Conservation (phyloP, 1,140 invertebrate genomes). For the Maniola jurtina region DNA sequence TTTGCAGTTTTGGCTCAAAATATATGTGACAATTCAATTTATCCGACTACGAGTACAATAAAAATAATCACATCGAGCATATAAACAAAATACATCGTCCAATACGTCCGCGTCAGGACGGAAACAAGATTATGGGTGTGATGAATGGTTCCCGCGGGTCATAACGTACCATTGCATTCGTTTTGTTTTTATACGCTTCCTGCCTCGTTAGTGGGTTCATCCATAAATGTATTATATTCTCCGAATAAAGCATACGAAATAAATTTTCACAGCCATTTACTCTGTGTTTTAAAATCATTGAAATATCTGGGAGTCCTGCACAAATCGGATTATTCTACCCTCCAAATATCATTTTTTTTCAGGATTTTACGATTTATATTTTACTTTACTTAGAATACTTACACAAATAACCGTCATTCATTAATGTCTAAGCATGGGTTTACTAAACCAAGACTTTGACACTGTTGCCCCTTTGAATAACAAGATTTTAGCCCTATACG, state of each 20-base stretch:
- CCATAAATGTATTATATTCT: conserved; percentile 9
- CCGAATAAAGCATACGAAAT: conserved; percentile 1
- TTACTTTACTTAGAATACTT: too few relatives aligned
- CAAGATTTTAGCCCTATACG: too few relatives aligned
- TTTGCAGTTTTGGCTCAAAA: background rate
- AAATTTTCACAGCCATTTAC: conserved; percentile 4
- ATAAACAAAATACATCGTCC: conserved; percentile 47
- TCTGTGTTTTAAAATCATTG: background rate
- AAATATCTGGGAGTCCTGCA: background rate
- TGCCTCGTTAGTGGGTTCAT: conserved; percentile 18
- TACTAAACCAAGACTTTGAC: too few relatives aligned
- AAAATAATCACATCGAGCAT: conserved; percentile 27
- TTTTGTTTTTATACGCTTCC: conserved; percentile 25
- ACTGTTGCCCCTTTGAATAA: too few relatives aligned
- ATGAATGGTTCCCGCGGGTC: conserved; percentile 47
- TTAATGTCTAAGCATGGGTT: too few relatives aligned
- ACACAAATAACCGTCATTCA: too few relatives aligned
- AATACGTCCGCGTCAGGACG: conserved; percentile 43
- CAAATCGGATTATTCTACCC: too few relatives aligned
- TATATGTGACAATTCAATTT: conserved; percentile 9
- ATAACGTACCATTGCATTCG: conserved; percentile 30
- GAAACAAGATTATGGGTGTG: conserved; percentile 58
- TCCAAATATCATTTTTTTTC: too few relatives aligned
- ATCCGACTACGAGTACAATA: conserved; percentile 13
- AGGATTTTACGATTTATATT: too few relatives aligned